Evolutionary conservation across 2,113 vertebrate genomes (phyloP).

Genomic region (Chloropsis hardwickii): DNA sequence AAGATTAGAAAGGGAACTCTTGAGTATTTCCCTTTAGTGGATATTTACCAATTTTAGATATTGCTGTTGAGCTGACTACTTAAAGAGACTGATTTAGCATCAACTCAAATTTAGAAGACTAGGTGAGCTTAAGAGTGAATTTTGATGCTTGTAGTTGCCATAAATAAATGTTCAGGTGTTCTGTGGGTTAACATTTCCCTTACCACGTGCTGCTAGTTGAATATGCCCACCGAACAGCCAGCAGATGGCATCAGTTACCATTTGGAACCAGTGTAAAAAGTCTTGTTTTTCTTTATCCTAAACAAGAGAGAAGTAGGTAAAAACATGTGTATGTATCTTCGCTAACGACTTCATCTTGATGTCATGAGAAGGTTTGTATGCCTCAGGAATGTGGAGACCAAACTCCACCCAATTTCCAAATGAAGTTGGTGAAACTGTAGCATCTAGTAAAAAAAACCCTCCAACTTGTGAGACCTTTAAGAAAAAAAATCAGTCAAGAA

Average conservation of each 20-base stretch:
- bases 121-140: not conserved
- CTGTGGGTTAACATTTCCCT: constrained; percentile 29
- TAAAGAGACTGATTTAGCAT: not conserved
- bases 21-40: not conserved
- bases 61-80: not conserved
- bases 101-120: not conserved
- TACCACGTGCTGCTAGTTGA: constrained; percentile 80
- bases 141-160: not conserved
- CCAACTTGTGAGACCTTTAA: not conserved
- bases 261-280: constrained; percentile 77
- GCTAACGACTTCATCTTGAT: not conserved
- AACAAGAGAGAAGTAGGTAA: constrained; percentile 10
- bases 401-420: not conserved
- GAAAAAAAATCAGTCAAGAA: not conserved
- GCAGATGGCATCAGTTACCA: constrained; percentile 81
- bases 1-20: not conserved
- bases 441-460: not conserved
- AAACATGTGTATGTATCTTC: not conserved
- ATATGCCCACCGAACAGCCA: constrained; percentile 80
- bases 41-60: not conserved
- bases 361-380: not conserved
- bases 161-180: not conserved
- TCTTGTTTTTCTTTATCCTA: constrained; percentile 78
- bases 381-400: not conserved
- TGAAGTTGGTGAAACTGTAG: not conserved